These are phyloP conservation scores for Torymus auratus DNA, from an alignment of 2,888 invertebrate genomes.

Conservation along the genomic window DNA sequence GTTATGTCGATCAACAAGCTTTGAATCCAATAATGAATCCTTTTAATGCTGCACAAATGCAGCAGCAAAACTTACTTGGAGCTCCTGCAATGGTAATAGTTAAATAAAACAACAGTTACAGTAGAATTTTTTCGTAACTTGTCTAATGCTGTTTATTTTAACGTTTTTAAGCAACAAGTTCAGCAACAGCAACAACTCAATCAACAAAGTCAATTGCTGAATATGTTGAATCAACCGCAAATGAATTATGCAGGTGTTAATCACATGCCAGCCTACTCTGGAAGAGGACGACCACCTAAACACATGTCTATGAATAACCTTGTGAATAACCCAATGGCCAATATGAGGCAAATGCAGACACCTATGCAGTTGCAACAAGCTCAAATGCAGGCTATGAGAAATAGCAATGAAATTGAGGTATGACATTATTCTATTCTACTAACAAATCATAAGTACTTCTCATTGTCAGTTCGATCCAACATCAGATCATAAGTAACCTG, in stretches of 20 bases:
- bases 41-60: slow-evolving; percentile 15
- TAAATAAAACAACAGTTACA: neutral
- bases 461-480: no score
- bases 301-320: slow-evolving; percentile 48
- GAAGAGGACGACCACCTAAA: slow-evolving; percentile 58
- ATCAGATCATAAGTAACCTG: no score
- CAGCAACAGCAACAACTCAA: slow-evolving; percentile 64
- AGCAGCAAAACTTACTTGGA: slow-evolving; percentile 28
- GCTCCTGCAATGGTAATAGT: slow-evolving; percentile 37
- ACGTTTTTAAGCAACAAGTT: slow-evolving; percentile 22
- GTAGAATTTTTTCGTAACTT: neutral
- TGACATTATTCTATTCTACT: slow-evolving; percentile 4
- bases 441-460: neutral
- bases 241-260: slow-evolving; percentile 61
- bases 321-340: slow-evolving; percentile 43
- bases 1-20: slow-evolving; percentile 67
- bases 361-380: slow-evolving; percentile 24
- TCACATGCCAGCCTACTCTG: slow-evolving; percentile 58
- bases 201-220: slow-evolving; percentile 70
- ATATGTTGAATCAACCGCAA: slow-evolving; percentile 75
- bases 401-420: slow-evolving; percentile 49
- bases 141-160: neutral
- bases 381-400: slow-evolving; percentile 17
- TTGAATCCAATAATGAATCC: slow-evolving; percentile 45
- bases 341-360: slow-evolving; percentile 33